Evolutionary conservation across 1,140 invertebrate genomes (phyloP).

Genomic region (Achatina immaculata): DNA sequence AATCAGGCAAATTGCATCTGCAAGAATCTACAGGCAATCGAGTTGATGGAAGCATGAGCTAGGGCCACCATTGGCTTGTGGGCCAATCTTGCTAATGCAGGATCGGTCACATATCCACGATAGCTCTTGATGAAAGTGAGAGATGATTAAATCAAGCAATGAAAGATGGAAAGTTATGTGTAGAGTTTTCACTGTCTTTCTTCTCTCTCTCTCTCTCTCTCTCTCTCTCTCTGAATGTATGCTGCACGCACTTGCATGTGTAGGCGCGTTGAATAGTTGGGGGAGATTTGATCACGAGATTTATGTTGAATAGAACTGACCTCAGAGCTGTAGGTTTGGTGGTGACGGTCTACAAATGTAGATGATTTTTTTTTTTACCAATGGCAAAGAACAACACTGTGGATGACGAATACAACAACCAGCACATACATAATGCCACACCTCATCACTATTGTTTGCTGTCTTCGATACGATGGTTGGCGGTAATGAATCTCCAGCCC

Average conservation of each 20-base stretch:
- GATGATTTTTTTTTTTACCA: too few species aligned
- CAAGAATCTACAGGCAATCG: constrained; percentile 25
- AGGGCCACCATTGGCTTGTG: not conserved
- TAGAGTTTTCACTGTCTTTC: not conserved
- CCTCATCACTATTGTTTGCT: too few species aligned
- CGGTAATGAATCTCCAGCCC: too few species aligned
- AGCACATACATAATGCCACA: too few species aligned
- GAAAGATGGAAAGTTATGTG: constrained; percentile 6
- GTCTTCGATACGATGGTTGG: too few species aligned
- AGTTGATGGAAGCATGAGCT: constrained; percentile 14
- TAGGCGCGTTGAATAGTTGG: not conserved
- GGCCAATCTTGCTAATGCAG: constrained; percentile 30
- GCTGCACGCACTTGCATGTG: too few species aligned
- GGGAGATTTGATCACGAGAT: not conserved
- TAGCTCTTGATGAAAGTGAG: constrained; percentile 19
- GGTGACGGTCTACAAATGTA: too few species aligned
- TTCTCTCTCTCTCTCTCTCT: not conserved
- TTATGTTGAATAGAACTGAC: too few species aligned
- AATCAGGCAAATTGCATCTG: constrained; percentile 31
- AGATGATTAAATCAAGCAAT: constrained; percentile 26
- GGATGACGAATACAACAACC: too few species aligned
- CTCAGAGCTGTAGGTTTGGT: too few species aligned
- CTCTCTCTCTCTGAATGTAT: constrained; percentile 1
- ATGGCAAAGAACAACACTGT: too few species aligned
- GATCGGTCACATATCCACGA: not conserved